Conservation (phyloP, 1,140 invertebrate species). For the Musca vetustissima region DNA sequence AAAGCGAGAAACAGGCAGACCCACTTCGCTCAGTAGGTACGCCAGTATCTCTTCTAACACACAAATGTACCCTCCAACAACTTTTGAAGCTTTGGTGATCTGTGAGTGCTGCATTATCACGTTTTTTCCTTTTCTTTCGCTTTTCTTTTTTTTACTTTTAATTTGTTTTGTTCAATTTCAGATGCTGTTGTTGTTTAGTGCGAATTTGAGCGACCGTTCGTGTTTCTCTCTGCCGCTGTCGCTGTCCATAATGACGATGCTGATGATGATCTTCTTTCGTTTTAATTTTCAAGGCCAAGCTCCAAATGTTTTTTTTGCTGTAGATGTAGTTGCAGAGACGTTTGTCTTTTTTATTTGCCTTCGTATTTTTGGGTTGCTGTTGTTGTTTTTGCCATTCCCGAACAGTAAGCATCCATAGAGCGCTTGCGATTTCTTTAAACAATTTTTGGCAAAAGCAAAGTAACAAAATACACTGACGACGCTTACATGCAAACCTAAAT, state of each 20-base stretch:
- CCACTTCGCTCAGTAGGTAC: too few species aligned
- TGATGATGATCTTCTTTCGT: conserved; percentile 25
- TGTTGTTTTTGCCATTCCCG: too few species aligned
- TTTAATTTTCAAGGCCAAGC: conserved; percentile 20
- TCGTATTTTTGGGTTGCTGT: not conserved
- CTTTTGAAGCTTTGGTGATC: not conserved
- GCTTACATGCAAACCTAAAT: too few species aligned
- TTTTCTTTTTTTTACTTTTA: not conserved
- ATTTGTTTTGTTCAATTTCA: not conserved
- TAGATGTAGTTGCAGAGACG: conserved; percentile 5
- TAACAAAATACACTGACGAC: too few species aligned
- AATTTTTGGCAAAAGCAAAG: too few species aligned
- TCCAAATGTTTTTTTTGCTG: conserved; percentile 12
- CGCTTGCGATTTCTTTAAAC: not conserved
- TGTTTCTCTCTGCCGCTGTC: conserved; percentile 17
- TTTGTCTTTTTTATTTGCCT: conserved; percentile 11
- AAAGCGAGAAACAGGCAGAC: too few species aligned
- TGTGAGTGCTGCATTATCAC: conserved; percentile 15
- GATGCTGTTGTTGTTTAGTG: not conserved
- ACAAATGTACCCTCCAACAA: too few species aligned
- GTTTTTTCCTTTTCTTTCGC: not conserved
- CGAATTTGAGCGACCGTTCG: not conserved
- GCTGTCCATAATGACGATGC: conserved; percentile 8
- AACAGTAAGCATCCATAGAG: not conserved
- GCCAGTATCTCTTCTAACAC: too few species aligned